These are phyloP conservation scores for Ascaphus truei DNA, from an alignment of 2,113 vertebrate species.

Conservation along the genomic window DNA sequence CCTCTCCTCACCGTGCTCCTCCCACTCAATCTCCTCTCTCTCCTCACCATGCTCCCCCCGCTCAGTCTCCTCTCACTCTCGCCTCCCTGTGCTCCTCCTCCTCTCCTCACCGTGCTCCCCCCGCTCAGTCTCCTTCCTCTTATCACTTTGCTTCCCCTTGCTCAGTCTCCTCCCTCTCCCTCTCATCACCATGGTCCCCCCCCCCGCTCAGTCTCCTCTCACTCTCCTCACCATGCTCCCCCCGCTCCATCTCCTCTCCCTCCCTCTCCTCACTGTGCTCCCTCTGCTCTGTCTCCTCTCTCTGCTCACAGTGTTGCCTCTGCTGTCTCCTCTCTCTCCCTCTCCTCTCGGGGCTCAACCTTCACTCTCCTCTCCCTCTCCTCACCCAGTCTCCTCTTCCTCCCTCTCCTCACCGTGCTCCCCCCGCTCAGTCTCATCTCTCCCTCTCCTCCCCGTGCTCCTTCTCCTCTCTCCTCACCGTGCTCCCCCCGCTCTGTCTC, in stretches of 20 bases:
- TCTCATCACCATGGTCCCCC: too few species aligned
- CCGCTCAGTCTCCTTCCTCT: too few species aligned
- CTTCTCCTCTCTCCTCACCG: neutral
- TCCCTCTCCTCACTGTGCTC: neutral
- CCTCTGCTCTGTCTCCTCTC: neutral
- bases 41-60: neutral
- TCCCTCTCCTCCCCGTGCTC: neutral
- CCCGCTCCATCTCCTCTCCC: neutral
- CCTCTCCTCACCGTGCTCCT: too few species aligned
- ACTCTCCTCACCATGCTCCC: neutral
- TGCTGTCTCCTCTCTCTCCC: neutral
- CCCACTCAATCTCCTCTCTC: too few species aligned
- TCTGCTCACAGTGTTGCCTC: neutral
- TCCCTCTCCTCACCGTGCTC: fast-evolving
- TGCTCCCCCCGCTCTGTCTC: neutral
- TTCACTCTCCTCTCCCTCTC: neutral
- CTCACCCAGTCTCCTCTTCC: neutral
- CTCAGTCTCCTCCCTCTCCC: too few species aligned
- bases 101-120: too few species aligned
- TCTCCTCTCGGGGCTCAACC: too few species aligned
- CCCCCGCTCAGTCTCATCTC: neutral
- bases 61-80: neutral
- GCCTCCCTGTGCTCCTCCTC: too few species aligned
- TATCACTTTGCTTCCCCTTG: too few species aligned
- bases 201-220: too few species aligned